Evolutionary conservation across 2,797 vertebrate species (phyloP), one percentile per base, ranked within the genome.

Genomic region (Phrynocephalus guinanensis): DNA sequence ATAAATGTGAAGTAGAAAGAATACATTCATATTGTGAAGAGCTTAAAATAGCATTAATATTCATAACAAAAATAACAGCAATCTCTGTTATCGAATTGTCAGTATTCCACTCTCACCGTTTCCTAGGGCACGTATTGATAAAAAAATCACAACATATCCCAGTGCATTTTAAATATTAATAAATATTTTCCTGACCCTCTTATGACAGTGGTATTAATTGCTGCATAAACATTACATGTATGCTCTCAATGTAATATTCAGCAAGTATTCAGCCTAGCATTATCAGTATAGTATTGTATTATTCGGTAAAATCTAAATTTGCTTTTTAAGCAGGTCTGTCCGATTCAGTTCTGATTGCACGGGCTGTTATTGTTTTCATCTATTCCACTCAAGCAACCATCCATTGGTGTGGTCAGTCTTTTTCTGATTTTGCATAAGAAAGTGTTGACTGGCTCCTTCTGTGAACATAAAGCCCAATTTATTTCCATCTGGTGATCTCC

Each of bases 281-380:
- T 63, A 63, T 79, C n/a, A 28, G 70, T 60, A 79, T 79, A 79
- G n/a, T 60, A 79, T 79, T 79, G 30, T 30, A 63, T 79, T 63
- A 20, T 60, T 79, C 60, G 20, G 10, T 56, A 79, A 56, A 79
- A 79, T 79, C 16, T 79, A 79, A 63, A 56, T 79, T 79, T 60
- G 60, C 60, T 79, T 79, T 6, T 71, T 79, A 79, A 60, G 18
- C n/a, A 60, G 52, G 30, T 30, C 6, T 1, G 7, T 10, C 4
- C 52, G 33, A 60, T 79, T 26, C 78, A 79, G n/a, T 63, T 30
- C 60, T 79, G 60, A 63, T 63, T 63, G 60, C 60, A 63, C 60
- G 16, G 13, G 60, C 60, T 16, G 20, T 15, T 63, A 63, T 63
- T 18, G 3, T 20, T 20, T 15, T 63, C 20, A 13, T 20, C 60